These are phyloP conservation scores for Paedocypris sp. DNA, from an alignment of 2,113 vertebrate species.

Conservation along the genomic window DNA sequence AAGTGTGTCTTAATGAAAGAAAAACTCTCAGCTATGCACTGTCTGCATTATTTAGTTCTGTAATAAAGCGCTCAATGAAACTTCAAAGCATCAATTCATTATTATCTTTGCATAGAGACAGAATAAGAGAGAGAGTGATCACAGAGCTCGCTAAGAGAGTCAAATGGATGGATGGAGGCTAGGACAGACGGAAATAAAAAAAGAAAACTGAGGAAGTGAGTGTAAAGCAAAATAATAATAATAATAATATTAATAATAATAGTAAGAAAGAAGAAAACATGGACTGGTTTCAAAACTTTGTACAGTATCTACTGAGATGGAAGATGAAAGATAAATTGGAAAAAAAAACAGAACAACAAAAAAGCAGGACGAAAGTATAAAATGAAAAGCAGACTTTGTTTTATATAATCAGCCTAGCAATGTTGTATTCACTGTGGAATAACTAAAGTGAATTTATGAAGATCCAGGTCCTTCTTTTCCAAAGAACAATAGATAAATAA, in stretches of 20 bases:
- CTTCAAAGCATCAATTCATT: slow-evolving; percentile 21
- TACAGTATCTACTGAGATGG: not conserved
- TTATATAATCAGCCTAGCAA: no score
- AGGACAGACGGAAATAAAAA: not conserved
- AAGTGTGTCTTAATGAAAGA: slow-evolving; percentile 31
- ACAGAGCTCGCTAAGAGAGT: not conserved
- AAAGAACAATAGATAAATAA: no score
- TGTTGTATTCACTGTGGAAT: no score
- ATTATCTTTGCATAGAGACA: not conserved
- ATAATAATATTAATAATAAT: no score
- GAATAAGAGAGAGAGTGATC: slow-evolving; percentile 1
- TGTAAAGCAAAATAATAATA: not conserved
- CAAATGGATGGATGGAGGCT: not conserved
- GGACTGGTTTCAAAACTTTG: not conserved
- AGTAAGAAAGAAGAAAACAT: not conserved
- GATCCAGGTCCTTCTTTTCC: no score
- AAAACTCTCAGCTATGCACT: slow-evolving; percentile 22
- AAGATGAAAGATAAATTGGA: not conserved
- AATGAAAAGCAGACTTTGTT: not conserved
- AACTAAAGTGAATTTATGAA: no score
- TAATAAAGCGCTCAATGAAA: slow-evolving; percentile 30
- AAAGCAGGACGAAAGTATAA: not conserved
- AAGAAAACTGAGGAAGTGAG: not conserved
- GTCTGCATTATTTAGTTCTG: slow-evolving; percentile 8
- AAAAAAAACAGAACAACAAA: not conserved